Conservation (phyloP, 2,113 vertebrate genomes). For the Grantiella picta region DNA sequence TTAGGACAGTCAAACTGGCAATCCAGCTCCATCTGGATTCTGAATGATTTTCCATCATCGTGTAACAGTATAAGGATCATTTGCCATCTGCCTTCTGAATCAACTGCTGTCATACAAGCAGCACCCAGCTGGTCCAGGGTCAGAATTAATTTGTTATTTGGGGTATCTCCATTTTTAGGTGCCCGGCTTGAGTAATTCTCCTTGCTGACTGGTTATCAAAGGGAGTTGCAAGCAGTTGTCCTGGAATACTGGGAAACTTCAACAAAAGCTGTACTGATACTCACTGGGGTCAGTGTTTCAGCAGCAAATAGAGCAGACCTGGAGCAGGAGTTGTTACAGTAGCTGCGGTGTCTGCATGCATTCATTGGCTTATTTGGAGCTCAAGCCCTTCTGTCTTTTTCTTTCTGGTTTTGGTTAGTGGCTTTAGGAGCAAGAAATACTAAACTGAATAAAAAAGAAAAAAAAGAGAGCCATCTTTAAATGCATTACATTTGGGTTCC, state of each 20-base stretch:
- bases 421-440: background rate
- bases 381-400: background rate
- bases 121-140: slow-evolving; percentile 43
- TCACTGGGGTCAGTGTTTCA: background rate
- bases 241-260: background rate
- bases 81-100: slow-evolving; percentile 58
- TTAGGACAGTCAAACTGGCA: slow-evolving; percentile 58
- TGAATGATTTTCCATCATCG: slow-evolving; percentile 46
- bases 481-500: background rate
- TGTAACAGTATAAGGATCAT: slow-evolving; percentile 59
- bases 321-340: background rate
- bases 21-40: slow-evolving; percentile 59
- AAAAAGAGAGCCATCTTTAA: background rate
- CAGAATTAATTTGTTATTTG: slow-evolving; percentile 31
- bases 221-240: background rate
- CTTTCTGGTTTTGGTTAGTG: background rate
- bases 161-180: background rate
- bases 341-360: background rate
- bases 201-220: background rate
- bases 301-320: background rate
- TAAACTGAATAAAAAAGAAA: background rate
- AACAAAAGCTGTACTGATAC: background rate
- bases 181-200: background rate
- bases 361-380: background rate
- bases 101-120: slow-evolving; percentile 46